phyloP scores from a whole-genome alignment of 1,140 invertebrate genomes.

The Pseudoatta argentina region DNA sequence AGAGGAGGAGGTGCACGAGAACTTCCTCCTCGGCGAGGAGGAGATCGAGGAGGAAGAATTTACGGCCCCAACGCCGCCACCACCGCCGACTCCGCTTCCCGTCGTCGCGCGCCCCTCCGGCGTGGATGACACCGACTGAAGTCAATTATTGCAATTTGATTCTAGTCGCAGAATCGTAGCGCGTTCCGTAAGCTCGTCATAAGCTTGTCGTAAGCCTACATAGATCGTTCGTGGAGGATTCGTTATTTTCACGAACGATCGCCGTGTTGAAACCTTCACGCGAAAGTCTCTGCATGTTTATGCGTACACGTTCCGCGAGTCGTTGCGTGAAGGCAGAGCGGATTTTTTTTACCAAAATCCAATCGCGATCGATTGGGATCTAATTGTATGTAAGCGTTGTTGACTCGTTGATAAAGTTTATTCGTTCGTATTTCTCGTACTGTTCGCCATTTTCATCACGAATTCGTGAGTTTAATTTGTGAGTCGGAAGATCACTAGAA shows the following conservation, averaged over 20 bases:
- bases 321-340: background rate
- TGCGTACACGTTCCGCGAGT: background rate
- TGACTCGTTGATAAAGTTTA: conserved; percentile 47
- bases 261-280: background rate
- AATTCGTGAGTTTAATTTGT: conserved; percentile 8
- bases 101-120: conserved; percentile 71
- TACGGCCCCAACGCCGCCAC: conserved; percentile 73
- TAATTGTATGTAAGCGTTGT: conserved; percentile 39
- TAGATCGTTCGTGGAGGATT: background rate
- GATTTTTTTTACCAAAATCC: conserved; percentile 38
- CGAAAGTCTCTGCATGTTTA: background rate
- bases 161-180: conserved; percentile 41
- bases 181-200: background rate
- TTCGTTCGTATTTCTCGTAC: conserved; percentile 15
- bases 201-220: background rate
- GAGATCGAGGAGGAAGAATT: conserved; percentile 79
- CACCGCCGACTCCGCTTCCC: conserved; percentile 69
- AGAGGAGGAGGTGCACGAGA: conserved; percentile 83
- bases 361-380: background rate
- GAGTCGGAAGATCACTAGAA: background rate
- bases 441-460: background rate
- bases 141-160: conserved; percentile 37
- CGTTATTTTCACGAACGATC: background rate
- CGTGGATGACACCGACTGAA: conserved; percentile 77
- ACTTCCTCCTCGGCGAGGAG: conserved; percentile 79